A percentile compares a stretch with the other conserved stretches of the same genome.
Evolutionary conservation across 2,113 vertebrate genomes (phyloP).

Genomic region (Dicerorhinus sumatrensis): DNA sequence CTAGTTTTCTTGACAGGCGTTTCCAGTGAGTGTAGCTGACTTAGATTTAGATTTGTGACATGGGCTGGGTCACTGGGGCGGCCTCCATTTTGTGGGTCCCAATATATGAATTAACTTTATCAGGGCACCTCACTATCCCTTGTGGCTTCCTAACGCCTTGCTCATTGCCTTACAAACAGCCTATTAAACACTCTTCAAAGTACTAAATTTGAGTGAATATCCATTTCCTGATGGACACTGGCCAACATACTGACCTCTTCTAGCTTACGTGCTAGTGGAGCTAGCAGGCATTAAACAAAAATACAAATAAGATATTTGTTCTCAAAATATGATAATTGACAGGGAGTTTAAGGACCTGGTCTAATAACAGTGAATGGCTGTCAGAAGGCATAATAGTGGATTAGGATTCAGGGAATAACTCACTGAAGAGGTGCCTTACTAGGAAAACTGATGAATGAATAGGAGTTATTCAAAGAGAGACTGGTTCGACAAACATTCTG

Average conservation of each 20-base stretch:
- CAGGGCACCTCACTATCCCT: not conserved
- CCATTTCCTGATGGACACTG: not conserved
- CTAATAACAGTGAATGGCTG: not conserved
- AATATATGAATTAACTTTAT: no score
- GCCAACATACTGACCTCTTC: not conserved
- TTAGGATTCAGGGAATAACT: not conserved
- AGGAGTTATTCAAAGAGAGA: not conserved
- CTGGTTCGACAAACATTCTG: no score
- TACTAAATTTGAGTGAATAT: not conserved
- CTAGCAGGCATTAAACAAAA: not conserved
- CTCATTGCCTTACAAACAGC: not conserved
- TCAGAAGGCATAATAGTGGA: not conserved
- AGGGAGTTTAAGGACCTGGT: not conserved
- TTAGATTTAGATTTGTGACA: no score
- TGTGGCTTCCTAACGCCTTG: not conserved
- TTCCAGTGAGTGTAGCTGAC: no score
- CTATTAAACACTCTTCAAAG: not conserved
- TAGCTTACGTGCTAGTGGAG: not conserved
- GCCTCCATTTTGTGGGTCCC: no score
- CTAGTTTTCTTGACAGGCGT: no score
- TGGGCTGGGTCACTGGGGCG: no score
- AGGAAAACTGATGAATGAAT: not conserved
- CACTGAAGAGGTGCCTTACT: not conserved
- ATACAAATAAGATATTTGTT: not conserved
- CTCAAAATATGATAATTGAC: not conserved